Percentiles rank a stretch among this genome's conserved stretches.
Evolutionary conservation across 2,888 invertebrate genomes (phyloP).

Genomic region (Eulithis testata): DNA sequence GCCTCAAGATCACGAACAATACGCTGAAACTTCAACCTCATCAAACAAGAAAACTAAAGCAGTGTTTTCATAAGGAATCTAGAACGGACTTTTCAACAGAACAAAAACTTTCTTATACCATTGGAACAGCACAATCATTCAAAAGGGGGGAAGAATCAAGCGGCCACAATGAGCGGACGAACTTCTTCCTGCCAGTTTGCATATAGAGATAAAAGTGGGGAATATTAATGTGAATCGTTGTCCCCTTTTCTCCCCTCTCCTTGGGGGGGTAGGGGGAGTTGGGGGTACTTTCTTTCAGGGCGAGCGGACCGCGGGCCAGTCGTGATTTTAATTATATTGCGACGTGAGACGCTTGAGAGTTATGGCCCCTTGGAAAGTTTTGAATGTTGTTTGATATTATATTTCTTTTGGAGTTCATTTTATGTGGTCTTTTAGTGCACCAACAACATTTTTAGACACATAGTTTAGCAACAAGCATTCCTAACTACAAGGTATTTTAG

Average conservation of each 20-base stretch:
- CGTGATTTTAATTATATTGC: conserved; percentile 84
- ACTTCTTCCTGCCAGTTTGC: conserved; percentile 83
- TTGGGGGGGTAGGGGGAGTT: conserved; percentile 45
- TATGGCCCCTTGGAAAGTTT: conserved; percentile 68
- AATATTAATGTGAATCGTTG: conserved; percentile 83
- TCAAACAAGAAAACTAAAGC: conserved; percentile 54
- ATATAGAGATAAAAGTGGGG: conserved; percentile 85
- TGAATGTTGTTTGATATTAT: conserved; percentile 54
- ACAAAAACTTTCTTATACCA: conserved; percentile 76
- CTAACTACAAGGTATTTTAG: too few species aligned
- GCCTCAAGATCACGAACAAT: conserved; percentile 32
- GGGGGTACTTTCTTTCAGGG: conserved; percentile 73
- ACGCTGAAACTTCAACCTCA: conserved; percentile 44
- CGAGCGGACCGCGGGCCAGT: conserved; percentile 81
- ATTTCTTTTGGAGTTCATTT: conserved; percentile 39
- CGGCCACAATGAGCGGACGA: conserved; percentile 81
- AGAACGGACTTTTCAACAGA: conserved; percentile 61
- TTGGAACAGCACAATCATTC: conserved; percentile 83
- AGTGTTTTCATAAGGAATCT: conserved; percentile 61
- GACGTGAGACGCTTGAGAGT: conserved; percentile 73
- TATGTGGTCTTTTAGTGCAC: conserved; percentile 20
- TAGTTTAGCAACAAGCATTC: too few species aligned
- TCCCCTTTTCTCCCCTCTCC: conserved; percentile 52
- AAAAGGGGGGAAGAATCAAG: conserved; percentile 73
- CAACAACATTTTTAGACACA: background rate